Percentiles rank a stretch among this genome's conserved stretches.
Evolutionary conservation across 2,113 vertebrate species (phyloP).

Genomic region (Clarias gariepinus): DNA sequence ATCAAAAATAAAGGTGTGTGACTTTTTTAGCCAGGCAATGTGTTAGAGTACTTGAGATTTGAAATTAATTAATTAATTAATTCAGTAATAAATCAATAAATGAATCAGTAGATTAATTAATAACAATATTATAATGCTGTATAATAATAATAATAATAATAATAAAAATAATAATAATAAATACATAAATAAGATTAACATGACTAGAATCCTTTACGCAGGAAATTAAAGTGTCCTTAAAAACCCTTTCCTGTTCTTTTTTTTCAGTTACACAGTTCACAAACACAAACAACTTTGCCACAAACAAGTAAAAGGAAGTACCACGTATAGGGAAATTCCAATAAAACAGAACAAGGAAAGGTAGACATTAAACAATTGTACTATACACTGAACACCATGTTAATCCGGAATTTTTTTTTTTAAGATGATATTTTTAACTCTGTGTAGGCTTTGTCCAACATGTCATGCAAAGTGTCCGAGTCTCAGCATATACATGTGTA

Average conservation of each 20-base stretch:
- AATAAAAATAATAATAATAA: too few species aligned
- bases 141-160: too few species aligned
- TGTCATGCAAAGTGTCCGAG: not conserved
- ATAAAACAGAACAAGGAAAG: not conserved
- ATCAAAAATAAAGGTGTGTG: too few species aligned
- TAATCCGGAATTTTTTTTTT: not conserved
- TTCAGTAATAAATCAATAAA: too few species aligned
- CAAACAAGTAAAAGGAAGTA: not conserved
- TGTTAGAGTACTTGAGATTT: too few species aligned
- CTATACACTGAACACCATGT: not conserved
- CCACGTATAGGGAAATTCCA: not conserved
- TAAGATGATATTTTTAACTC: not conserved
- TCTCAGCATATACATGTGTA: not conserved
- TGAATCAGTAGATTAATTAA: too few species aligned
- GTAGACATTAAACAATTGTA: not conserved
- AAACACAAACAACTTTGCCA: not conserved
- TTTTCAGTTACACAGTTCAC: not conserved
- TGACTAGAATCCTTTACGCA: not conserved
- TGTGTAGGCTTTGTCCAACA: not conserved
- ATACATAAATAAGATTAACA: not conserved
- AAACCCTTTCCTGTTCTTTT: not conserved
- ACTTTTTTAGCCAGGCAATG: too few species aligned
- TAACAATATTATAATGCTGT: too few species aligned
- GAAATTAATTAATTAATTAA: too few species aligned
- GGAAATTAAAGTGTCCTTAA: not conserved